Percentiles rank a stretch among this genome's conserved stretches.
Evolutionary conservation across 1,140 invertebrate species (phyloP).

Genomic region (Drosophila parvula): DNA sequence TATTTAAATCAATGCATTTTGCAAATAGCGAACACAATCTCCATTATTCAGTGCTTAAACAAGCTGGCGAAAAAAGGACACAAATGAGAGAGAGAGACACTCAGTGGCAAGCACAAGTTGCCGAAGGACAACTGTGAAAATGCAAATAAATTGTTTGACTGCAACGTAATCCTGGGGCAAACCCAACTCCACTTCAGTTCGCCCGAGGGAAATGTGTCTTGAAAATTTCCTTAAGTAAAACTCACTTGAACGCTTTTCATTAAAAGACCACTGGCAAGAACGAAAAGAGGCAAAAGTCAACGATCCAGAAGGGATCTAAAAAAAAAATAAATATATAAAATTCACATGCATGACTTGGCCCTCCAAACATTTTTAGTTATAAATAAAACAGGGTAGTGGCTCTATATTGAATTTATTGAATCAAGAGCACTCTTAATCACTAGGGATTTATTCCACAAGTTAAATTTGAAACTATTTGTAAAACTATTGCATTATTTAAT

Average conservation of each 20-base stretch:
- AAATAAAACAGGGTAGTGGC: not conserved
- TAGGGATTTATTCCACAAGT: not conserved
- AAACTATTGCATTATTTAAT: constrained; percentile 28
- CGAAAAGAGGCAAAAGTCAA: constrained; percentile 4
- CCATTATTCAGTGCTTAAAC: constrained; percentile 36
- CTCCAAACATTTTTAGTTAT: constrained; percentile 5
- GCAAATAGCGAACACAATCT: constrained; percentile 18
- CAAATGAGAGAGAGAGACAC: constrained; percentile 30
- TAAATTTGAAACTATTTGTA: not conserved
- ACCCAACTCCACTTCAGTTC: constrained; percentile 19
- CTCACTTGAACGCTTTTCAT: constrained; percentile 66
- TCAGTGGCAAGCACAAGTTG: not conserved
- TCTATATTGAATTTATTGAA: not conserved
- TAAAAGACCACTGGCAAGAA: constrained; percentile 38
- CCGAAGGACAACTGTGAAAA: constrained; percentile 30
- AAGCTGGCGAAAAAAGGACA: constrained; percentile 24
- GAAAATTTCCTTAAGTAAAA: constrained; percentile 71
- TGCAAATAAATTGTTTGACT: constrained; percentile 54
- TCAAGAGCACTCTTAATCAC: constrained; percentile 3
- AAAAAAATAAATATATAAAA: constrained; percentile 14
- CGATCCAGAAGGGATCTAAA: not conserved
- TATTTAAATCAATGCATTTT: constrained; percentile 49
- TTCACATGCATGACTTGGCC: constrained; percentile 8
- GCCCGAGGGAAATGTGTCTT: constrained; percentile 63
- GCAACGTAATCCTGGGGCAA: constrained; percentile 20